Evolutionary conservation across 1,140 invertebrate species (phyloP), one percentile per base, ranked within the genome.

Genomic region (Cyrtorhinus lividipennis): DNA sequence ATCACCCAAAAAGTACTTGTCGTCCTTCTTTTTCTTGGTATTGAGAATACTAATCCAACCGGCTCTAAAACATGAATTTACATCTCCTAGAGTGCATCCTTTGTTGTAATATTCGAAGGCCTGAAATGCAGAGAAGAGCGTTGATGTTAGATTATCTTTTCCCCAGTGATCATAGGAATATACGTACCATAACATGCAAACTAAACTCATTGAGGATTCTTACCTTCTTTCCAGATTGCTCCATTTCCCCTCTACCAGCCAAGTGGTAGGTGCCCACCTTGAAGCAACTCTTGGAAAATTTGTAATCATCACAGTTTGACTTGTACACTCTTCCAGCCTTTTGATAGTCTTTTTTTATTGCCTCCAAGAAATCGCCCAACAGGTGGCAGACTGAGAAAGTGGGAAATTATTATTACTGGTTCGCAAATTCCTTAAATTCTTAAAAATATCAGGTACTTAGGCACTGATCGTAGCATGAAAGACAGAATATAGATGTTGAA

Each of bases 351-450:
- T 83, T 83, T 67, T 86, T 85, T 1, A 95, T 82, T 0, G 82
- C 77, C 73, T 94, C 90, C 25, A 90, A 76, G 73, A 87, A 95
- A 74, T 95, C 90, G 0, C 85, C 92, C 1, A 95, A 75, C 46
- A 95, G 74, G 74, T 95, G 91, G 72, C 92, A 96, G n/a, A 86
- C 90, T 91, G 64, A n/a, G 79, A 74, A 67, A 59, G 18, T n/a
- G n/a, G n/a, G n/a, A n/a, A n/a, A n/a, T n/a, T n/a, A n/a, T n/a
- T n/a, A n/a, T n/a, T n/a, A n/a, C n/a, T n/a, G n/a, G n/a, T n/a
- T n/a, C n/a, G n/a, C n/a, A n/a, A n/a, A n/a, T n/a, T n/a, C n/a
- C n/a, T n/a, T n/a, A n/a, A n/a, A n/a, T n/a, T n/a, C n/a, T n/a
- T n/a, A n/a, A n/a, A n/a, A n/a, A n/a, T n/a, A n/a, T n/a, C n/a